A percentile compares a stretch with the other conserved stretches of the same genome.
Evolutionary conservation across 2,113 vertebrate species (phyloP).

Genomic region (Aspidoscelis tigris): DNA sequence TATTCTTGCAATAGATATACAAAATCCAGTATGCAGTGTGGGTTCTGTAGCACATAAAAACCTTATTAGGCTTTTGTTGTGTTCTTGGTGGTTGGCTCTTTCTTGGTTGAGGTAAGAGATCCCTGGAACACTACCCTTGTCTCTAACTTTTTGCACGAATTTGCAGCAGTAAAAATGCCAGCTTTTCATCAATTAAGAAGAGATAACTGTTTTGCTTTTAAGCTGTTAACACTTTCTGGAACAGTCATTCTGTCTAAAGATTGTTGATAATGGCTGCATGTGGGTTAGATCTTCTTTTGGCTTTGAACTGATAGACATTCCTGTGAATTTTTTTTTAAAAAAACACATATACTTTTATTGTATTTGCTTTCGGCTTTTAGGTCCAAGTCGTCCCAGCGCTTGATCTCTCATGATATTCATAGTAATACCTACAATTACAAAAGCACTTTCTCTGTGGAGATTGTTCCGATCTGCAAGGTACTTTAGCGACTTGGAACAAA

Average conservation of each 20-base stretch:
- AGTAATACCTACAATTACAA: conserved; percentile 97
- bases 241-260: no score
- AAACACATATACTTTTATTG: background rate
- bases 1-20: no score
- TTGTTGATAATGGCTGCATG: no score
- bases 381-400: conserved; percentile 91
- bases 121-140: no score
- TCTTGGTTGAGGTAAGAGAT: no score
- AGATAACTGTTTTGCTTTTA: background rate
- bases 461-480: conserved; percentile 97
- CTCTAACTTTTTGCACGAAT: no score
- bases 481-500: conserved; percentile 2
- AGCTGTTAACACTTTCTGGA: background rate
- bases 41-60: no score
- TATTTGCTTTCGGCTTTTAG: conserved; percentile 70
- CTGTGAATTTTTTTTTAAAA: background rate
- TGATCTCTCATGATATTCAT: conserved; percentile 97
- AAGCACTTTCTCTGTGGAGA: conserved; percentile 96
- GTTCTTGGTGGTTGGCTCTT: no score
- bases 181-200: background rate
- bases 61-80: no score
- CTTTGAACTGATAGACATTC: background rate
- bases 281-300: no score
- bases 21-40: no score
- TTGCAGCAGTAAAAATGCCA: background rate